phyloP scores from a whole-genome alignment of 2,888 invertebrate species.

The Julus scandinavius region DNA sequence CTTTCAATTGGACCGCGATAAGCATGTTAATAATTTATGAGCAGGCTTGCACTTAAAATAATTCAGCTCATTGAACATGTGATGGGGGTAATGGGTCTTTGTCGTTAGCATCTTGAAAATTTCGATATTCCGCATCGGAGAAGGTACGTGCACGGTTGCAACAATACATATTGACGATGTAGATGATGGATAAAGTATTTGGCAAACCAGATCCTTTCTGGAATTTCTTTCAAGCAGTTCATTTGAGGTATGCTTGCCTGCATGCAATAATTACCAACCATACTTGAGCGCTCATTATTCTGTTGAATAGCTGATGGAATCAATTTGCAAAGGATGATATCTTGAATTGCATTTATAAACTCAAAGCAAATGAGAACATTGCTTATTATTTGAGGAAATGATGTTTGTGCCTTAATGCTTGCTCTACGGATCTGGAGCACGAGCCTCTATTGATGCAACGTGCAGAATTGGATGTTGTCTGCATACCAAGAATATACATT shows the following conservation, averaged over 20 bases:
- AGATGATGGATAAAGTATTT: neutral
- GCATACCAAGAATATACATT: neutral
- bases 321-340: neutral
- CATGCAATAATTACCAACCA: neutral
- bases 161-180: neutral
- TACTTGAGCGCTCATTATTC: neutral
- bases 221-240: neutral
- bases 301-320: neutral
- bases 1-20: neutral
- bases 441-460: neutral
- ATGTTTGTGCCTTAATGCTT: neutral
- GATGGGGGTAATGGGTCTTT: neutral
- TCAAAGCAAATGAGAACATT: neutral
- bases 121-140: neutral
- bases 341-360: neutral
- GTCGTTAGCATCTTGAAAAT: neutral
- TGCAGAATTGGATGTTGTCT: slow-evolving; percentile 2
- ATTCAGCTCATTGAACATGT: neutral
- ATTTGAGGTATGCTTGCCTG: neutral
- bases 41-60: neutral
- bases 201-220: neutral
- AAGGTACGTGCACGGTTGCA: neutral
- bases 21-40: neutral
- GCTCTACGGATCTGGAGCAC: neutral
- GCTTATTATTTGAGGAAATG: neutral